Percentiles rank a stretch among this genome's conserved stretches.
Conservation (phyloP, 1,140 invertebrate genomes). For the Heliconius melpomene region DNA sequence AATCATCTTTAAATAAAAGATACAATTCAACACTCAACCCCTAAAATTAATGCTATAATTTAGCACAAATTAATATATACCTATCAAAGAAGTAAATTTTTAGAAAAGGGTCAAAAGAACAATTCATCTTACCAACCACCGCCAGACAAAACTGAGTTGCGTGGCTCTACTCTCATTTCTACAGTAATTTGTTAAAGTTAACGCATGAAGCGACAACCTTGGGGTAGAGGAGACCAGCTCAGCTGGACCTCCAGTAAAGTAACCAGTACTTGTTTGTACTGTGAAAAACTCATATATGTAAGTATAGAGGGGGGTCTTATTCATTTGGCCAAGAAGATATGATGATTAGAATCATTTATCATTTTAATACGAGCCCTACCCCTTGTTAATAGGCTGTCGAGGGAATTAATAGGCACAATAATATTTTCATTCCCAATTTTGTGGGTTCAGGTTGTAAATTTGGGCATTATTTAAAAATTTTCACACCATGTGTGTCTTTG, state of each 20-base stretch:
- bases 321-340: constrained; percentile 54
- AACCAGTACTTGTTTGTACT: neutral
- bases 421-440: constrained; percentile 74
- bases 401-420: constrained; percentile 73
- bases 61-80: constrained; percentile 16
- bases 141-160: constrained; percentile 58
- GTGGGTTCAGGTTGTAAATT: constrained; percentile 46
- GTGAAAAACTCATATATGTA: neutral
- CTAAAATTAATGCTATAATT: constrained; percentile 3
- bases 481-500: neutral
- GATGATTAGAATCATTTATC: constrained; percentile 75
- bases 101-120: constrained; percentile 63
- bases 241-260: neutral
- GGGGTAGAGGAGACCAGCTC: constrained; percentile 55
- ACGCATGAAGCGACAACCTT: constrained; percentile 59
- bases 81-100: constrained; percentile 46
- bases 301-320: constrained; percentile 41
- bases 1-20: neutral
- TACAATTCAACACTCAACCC: neutral
- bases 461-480: constrained; percentile 10
- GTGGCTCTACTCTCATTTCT: constrained; percentile 63
- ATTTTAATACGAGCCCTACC: constrained; percentile 72
- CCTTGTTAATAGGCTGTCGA: constrained; percentile 73
- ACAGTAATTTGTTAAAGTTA: constrained; percentile 75
- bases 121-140: constrained; percentile 63